A percentile compares a stretch with the other conserved stretches of the same genome.
Evolutionary conservation across 2,888 invertebrate species (phyloP).

Genomic region (Drosophila multiciliata): DNA sequence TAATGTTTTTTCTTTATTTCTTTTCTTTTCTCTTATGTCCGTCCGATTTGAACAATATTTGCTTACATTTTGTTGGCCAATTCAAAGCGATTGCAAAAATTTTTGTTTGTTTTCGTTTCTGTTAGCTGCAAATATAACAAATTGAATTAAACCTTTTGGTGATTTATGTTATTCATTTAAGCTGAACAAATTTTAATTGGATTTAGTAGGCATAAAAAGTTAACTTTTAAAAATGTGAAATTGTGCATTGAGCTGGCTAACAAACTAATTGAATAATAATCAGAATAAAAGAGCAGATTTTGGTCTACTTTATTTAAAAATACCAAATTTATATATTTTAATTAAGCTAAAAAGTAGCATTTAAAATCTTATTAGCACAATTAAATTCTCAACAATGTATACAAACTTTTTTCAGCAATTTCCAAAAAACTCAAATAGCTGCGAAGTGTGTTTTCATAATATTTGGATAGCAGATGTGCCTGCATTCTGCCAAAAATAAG

Average conservation of each 20-base stretch:
- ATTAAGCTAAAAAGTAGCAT: neutral
- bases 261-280: neutral
- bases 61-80: constrained; percentile 25
- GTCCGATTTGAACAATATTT: neutral
- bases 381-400: neutral
- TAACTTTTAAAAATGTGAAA: neutral
- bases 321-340: neutral
- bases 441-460: constrained; percentile 32
- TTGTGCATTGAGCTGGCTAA: neutral
- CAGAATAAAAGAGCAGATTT: too few relatives aligned
- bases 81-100: constrained; percentile 8
- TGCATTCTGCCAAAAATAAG: constrained; percentile 10
- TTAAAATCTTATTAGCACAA: neutral
- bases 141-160: constrained; percentile 23
- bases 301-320: neutral
- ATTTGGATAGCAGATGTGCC: constrained; percentile 25
- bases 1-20: neutral
- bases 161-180: constrained; percentile 19
- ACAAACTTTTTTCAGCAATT: constrained; percentile 3
- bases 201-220: neutral
- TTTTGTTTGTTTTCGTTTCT: neutral
- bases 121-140: constrained; percentile 49
- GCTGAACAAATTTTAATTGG: constrained; percentile 23
- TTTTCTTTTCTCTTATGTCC: constrained; percentile 1
- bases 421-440: neutral